These are phyloP conservation scores for Pachypanchax playfairii DNA, from an alignment of 2,113 vertebrate species.

Conservation along the genomic window DNA sequence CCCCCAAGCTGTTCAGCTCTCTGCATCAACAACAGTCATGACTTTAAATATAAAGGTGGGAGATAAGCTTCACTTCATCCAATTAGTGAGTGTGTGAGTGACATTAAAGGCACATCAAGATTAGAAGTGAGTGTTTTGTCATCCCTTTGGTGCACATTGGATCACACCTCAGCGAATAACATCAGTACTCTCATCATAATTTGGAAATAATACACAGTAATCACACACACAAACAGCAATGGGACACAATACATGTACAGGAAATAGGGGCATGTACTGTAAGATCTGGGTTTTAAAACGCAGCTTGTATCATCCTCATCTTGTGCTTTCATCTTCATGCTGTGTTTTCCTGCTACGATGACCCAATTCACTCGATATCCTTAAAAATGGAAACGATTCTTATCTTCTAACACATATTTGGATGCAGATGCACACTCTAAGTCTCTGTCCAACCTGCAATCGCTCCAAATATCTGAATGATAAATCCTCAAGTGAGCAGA, in stretches of 20 bases:
- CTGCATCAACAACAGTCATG: slow-evolving; percentile 37
- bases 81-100: slow-evolving; percentile 23
- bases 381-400: slow-evolving; percentile 51
- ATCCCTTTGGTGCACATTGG: slow-evolving; percentile 11
- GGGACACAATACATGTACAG: not conserved
- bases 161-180: slow-evolving; percentile 9
- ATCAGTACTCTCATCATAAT: not conserved
- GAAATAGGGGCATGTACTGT: not conserved
- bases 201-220: not conserved
- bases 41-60: slow-evolving; percentile 37
- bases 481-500: slow-evolving; percentile 2
- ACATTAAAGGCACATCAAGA: not conserved
- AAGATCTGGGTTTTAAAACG: not conserved
- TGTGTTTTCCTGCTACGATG: slow-evolving; percentile 26
- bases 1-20: slow-evolving; percentile 39
- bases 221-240: not conserved
- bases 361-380: slow-evolving; percentile 54
- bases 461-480: not conserved
- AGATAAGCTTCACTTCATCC: slow-evolving; percentile 61
- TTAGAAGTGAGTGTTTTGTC: too few species aligned
- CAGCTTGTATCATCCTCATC: slow-evolving; percentile 28
- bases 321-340: slow-evolving; percentile 28
- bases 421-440: slow-evolving; percentile 11
- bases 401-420: slow-evolving; percentile 37
- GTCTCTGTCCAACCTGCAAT: not conserved